Evolutionary conservation across 2,888 invertebrate species (phyloP).

Genomic region (Drosophila hamatofila): DNA sequence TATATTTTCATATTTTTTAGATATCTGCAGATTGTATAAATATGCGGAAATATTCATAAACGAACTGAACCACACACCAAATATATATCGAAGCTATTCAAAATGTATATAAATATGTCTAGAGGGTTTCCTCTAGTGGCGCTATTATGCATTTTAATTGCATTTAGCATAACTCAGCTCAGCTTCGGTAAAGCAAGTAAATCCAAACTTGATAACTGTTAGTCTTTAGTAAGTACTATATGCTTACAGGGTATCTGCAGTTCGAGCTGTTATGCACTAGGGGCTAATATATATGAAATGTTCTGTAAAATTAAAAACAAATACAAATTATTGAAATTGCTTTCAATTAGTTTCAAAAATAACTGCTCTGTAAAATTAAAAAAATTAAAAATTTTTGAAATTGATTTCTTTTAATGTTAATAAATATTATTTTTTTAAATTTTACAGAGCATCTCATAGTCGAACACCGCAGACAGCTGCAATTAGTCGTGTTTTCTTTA

Average conservation of each 20-base stretch:
- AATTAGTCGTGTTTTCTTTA: constrained; percentile 30
- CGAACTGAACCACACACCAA: background rate
- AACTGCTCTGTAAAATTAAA: too few relatives aligned
- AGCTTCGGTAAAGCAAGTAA: too few relatives aligned
- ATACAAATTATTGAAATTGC: too few relatives aligned
- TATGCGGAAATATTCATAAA: background rate
- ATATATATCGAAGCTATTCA: background rate
- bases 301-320: too few relatives aligned
- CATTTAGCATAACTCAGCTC: background rate
- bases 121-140: background rate
- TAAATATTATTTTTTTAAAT: too few relatives aligned
- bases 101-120: too few relatives aligned
- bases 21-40: background rate
- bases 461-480: background rate
- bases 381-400: too few relatives aligned
- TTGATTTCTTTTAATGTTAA: too few relatives aligned
- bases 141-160: background rate
- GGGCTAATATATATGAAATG: background rate
- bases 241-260: background rate
- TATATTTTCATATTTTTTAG: too few relatives aligned
- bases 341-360: too few relatives aligned
- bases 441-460: constrained; percentile 18
- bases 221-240: accelerated
- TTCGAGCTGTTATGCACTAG: background rate
- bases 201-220: background rate